Conservation (phyloP, 1,140 invertebrate genomes). For the Samia ricini region DNA sequence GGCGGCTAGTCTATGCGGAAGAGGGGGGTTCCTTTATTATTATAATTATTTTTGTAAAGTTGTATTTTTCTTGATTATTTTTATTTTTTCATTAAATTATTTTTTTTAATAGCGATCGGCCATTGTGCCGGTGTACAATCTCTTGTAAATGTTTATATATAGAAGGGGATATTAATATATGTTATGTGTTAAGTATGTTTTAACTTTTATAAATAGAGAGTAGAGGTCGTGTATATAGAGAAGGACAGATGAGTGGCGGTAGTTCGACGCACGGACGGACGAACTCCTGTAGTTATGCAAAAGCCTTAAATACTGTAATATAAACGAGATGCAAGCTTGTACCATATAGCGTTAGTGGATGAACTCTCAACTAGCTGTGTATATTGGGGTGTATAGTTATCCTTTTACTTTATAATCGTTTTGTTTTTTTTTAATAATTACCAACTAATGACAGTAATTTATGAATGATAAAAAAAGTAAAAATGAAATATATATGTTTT, state of each 20-base stretch:
- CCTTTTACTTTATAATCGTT: slow-evolving; percentile 43
- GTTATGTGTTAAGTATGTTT: slow-evolving; percentile 67
- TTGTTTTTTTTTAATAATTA: slow-evolving; percentile 64
- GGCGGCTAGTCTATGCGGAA: slow-evolving; percentile 30
- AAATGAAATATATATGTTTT: slow-evolving; percentile 58
- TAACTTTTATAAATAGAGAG: slow-evolving; percentile 31
- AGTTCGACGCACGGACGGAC: slow-evolving; percentile 17
- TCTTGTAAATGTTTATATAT: slow-evolving; percentile 74
- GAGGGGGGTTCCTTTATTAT: slow-evolving; percentile 21
- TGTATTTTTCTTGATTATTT: slow-evolving; percentile 27
- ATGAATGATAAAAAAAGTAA: slow-evolving; percentile 61
- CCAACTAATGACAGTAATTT: slow-evolving; percentile 75
- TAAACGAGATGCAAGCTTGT: slow-evolving; percentile 63
- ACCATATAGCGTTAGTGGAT: slow-evolving; percentile 67
- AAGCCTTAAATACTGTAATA: slow-evolving; percentile 65
- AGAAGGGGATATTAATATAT: slow-evolving; percentile 75
- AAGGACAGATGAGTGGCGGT: slow-evolving; percentile 21
- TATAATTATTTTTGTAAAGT: slow-evolving; percentile 18
- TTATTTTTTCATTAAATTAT: slow-evolving; percentile 59
- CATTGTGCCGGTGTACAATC: slow-evolving; percentile 48
- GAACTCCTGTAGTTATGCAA: slow-evolving; percentile 44
- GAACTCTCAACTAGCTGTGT: slow-evolving; percentile 67
- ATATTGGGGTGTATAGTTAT: slow-evolving; percentile 77
- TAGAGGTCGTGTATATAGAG: slow-evolving; percentile 52
- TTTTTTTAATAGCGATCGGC: slow-evolving; percentile 30